A percentile compares a stretch with the other conserved stretches of the same genome.
Evolutionary conservation across 2,113 vertebrate genomes (phyloP).

Genomic region (Tachysurus fulvidraco): DNA sequence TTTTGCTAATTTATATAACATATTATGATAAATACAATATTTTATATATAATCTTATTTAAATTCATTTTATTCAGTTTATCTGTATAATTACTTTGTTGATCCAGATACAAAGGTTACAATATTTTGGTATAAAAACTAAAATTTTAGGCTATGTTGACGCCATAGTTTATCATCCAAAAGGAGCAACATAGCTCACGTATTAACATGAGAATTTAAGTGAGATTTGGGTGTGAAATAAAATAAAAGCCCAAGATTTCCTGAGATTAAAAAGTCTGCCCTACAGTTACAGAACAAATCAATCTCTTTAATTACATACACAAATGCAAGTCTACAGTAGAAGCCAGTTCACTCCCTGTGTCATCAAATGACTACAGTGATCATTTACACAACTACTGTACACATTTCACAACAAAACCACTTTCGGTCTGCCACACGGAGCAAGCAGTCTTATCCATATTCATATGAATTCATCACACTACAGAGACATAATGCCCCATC

Average conservation of each 20-base stretch:
- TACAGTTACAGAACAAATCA: background rate
- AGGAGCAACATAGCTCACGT: background rate
- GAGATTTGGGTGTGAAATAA: background rate
- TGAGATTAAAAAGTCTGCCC: background rate
- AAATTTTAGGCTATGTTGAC: background rate
- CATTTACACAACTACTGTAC: background rate
- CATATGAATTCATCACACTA: conserved; percentile 23
- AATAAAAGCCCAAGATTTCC: background rate
- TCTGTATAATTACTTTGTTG: background rate
- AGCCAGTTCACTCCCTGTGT: background rate
- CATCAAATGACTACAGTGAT: background rate
- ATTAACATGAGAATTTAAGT: background rate
- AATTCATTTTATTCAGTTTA: background rate
- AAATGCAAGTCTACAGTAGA: background rate
- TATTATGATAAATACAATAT: background rate
- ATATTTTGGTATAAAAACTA: background rate
- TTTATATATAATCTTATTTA: background rate
- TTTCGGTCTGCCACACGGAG: conserved; percentile 19
- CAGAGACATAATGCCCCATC: conserved; percentile 17
- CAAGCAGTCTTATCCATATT: background rate
- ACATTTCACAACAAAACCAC: background rate
- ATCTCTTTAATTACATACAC: background rate
- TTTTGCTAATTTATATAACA: background rate
- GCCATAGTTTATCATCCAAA: background rate
- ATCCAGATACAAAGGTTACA: background rate